Percentiles rank a stretch among this genome's conserved stretches.
These are phyloP conservation scores for Gulo gulo DNA, from an alignment of 2,113 vertebrate species.

Conservation along the genomic window DNA sequence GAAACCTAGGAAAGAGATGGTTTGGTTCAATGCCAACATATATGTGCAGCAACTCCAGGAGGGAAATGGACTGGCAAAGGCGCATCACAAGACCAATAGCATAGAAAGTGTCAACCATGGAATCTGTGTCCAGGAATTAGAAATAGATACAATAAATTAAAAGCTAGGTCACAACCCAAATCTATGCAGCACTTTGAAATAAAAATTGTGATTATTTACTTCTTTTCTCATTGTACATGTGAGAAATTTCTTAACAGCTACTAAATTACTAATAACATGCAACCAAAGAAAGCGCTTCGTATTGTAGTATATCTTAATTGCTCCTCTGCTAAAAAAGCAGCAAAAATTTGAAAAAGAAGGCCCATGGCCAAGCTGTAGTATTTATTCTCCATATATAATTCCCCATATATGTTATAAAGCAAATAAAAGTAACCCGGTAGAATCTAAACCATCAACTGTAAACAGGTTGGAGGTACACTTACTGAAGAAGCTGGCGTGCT, in stretches of 20 bases:
- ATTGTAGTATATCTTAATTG: background rate
- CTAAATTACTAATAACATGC: background rate
- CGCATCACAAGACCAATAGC: constrained; percentile 93
- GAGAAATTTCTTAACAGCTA: background rate
- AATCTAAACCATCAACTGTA: background rate
- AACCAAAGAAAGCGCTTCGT: background rate
- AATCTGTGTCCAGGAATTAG: constrained; percentile 80
- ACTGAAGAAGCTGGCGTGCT: background rate
- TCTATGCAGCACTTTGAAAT: background rate
- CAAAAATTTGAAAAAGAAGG: constrained; percentile 11
- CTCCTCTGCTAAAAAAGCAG: background rate
- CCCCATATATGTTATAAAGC: background rate
- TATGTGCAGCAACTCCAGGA: constrained; percentile 93
- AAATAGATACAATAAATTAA: constrained; percentile 41
- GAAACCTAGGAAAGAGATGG: constrained; percentile 87
- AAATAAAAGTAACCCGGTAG: background rate
- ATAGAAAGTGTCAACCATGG: constrained; percentile 92
- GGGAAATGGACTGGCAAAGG: constrained; percentile 90
- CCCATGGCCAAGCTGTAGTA: background rate
- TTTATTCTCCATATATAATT: background rate
- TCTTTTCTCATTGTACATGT: background rate
- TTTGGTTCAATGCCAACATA: constrained; percentile 88
- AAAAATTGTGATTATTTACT: background rate
- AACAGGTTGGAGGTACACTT: background rate
- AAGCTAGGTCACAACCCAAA: background rate